Evolutionary conservation across 2,888 invertebrate species (phyloP).

Genomic region (Cotesia congregata): DNA sequence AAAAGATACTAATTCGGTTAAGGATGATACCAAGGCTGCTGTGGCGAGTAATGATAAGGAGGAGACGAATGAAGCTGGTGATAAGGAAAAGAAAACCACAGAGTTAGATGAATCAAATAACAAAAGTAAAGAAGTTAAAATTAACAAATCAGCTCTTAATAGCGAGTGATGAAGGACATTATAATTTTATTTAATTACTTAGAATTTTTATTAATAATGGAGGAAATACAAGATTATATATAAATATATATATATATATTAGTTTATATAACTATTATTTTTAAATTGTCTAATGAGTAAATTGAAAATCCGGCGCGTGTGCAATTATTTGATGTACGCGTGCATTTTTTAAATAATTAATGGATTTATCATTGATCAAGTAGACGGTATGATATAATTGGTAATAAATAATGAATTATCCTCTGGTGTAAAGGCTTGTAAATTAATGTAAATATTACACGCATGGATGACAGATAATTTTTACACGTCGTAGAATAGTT

Average conservation of each 20-base stretch:
- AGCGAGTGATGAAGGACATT: not conserved
- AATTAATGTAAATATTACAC: not conserved
- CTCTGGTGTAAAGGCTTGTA: not conserved
- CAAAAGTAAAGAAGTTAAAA: not conserved
- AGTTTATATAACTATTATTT: not conserved
- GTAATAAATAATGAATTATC: not conserved
- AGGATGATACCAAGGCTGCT: not conserved
- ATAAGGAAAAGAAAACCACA: not conserved
- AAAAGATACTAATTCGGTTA: not conserved
- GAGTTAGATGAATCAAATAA: not conserved
- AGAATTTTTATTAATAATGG: not conserved
- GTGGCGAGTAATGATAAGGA: too few relatives aligned
- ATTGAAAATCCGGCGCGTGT: not conserved
- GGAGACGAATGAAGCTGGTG: not conserved
- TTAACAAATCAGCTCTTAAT: not conserved
- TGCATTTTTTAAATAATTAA: not conserved
- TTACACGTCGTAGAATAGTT: not conserved
- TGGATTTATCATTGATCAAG: not conserved
- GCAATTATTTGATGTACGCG: not conserved
- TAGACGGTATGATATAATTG: not conserved
- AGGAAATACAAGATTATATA: not conserved
- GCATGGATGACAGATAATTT: not conserved
- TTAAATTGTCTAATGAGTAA: not conserved
- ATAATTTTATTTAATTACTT: not conserved
- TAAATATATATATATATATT: not conserved